A percentile compares a stretch with the other conserved stretches of the same genome.
phyloP scores from a whole-genome alignment of 2,797 vertebrate species.

The Cheirogaleus major region DNA sequence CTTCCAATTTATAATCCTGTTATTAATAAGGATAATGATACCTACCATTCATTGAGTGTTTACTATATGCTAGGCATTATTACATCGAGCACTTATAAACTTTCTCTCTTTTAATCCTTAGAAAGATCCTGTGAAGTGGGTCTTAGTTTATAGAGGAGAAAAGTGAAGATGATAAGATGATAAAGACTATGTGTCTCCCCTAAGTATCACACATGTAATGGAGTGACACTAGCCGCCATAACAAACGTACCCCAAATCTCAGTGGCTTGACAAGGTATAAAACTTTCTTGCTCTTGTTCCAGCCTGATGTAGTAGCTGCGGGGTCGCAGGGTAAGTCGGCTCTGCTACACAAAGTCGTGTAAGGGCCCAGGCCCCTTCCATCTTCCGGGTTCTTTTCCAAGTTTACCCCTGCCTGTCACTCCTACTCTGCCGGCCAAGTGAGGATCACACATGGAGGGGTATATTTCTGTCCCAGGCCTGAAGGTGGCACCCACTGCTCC shows the following conservation, averaged over 20 bases:
- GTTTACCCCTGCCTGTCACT: neutral
- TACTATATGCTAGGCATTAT: neutral
- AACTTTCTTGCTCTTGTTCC: neutral
- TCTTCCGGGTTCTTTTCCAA: neutral
- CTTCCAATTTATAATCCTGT: neutral
- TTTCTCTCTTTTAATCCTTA: neutral
- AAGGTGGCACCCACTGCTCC: neutral
- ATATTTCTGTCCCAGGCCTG: neutral
- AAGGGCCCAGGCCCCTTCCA: neutral
- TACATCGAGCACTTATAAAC: neutral
- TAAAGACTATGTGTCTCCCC: fast-evolving
- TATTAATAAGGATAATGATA: neutral
- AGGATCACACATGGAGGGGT: neutral
- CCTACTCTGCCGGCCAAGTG: neutral
- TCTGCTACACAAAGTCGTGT: neutral
- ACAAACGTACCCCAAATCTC: neutral
- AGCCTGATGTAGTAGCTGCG: fast-evolving
- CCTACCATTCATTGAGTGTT: neutral
- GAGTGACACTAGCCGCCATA: neutral
- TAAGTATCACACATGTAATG: neutral
- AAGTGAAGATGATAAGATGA: neutral
- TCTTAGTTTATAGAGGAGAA: neutral
- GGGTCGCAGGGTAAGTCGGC: no score
- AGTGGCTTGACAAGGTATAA: neutral
- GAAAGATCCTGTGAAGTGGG: neutral